phyloP scores from a whole-genome alignment of 2,797 vertebrate species.

The Muscicapa comitata region DNA sequence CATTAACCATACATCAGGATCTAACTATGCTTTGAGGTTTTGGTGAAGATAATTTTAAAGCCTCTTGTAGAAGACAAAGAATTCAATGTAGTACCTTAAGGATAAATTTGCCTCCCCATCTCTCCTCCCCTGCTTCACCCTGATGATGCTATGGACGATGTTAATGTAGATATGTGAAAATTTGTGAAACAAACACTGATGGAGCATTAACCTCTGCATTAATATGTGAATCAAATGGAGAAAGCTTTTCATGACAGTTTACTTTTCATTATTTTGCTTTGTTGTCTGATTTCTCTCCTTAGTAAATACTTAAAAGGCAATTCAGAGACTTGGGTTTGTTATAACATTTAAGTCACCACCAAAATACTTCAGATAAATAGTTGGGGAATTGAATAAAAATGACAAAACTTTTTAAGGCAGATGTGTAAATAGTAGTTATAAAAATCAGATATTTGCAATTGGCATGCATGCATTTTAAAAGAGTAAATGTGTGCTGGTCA shows the following conservation, averaged over 20 bases:
- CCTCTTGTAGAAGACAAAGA: neutral
- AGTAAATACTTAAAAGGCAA: neutral
- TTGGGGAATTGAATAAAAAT: neutral
- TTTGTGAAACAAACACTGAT: neutral
- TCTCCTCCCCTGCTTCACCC: accelerated
- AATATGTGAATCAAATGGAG: neutral
- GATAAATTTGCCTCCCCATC: neutral
- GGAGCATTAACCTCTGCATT: neutral
- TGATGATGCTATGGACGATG: accelerated
- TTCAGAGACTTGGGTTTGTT: neutral
- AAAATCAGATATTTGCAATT: neutral
- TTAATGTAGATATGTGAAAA: neutral
- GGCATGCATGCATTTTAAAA: neutral
- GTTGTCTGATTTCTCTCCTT: neutral
- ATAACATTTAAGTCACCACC: neutral
- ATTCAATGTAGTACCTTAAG: neutral
- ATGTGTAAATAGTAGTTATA: neutral
- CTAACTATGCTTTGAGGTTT: neutral
- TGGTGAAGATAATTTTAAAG: neutral
- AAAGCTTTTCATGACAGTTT: neutral
- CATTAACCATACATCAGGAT: neutral
- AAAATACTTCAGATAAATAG: neutral
- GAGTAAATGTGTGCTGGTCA: neutral
- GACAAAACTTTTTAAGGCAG: neutral
- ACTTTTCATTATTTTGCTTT: neutral